Evolutionary conservation across 1,140 invertebrate genomes (phyloP).

Genomic region (Periplaneta americana): DNA sequence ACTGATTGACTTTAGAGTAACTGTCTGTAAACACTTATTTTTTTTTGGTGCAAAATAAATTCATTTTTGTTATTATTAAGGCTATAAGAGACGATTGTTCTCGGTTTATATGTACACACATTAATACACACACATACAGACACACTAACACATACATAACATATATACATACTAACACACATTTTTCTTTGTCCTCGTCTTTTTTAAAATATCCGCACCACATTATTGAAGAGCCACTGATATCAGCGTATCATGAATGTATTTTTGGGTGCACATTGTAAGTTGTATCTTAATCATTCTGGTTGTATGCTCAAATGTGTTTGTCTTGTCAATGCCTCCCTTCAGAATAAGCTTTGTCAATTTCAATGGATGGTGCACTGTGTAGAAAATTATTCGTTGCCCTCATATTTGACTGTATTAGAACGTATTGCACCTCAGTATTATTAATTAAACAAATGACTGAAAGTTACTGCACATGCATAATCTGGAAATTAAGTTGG

Average conservation of each 20-base stretch:
- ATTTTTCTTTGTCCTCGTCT: background rate
- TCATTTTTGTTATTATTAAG: background rate
- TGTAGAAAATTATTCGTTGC: background rate
- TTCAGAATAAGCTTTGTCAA: background rate
- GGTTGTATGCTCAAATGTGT: background rate
- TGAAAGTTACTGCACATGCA: background rate
- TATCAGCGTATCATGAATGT: background rate
- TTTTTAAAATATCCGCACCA: background rate
- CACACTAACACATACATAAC: too few relatives aligned
- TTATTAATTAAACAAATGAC: background rate
- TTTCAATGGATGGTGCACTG: background rate
- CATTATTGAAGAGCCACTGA: background rate
- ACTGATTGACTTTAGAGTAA: background rate
- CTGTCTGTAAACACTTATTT: background rate
- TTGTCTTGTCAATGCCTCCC: background rate
- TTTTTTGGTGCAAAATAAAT: background rate
- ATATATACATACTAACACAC: too few relatives aligned
- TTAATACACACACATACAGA: too few relatives aligned
- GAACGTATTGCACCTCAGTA: background rate
- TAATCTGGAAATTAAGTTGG: background rate
- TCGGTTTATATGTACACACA: background rate
- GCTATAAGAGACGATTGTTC: background rate
- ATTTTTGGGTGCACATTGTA: background rate
- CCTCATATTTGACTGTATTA: background rate
- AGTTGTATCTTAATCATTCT: background rate